These are phyloP conservation scores for Phrynosoma blainvillii DNA, from an alignment of 2,113 vertebrate genomes.

Conservation along the genomic window DNA sequence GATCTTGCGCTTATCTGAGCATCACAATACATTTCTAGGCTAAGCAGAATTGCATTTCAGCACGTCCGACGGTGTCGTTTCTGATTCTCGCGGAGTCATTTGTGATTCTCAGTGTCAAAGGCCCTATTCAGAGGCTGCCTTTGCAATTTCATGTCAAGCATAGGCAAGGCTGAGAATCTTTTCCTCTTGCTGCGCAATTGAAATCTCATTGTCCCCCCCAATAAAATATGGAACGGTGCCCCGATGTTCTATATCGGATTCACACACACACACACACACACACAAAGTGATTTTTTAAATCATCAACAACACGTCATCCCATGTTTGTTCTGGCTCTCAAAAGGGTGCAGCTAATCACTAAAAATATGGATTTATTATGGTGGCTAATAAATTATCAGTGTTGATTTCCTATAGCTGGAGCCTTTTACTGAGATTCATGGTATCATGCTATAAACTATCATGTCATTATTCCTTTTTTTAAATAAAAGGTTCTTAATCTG, in stretches of 20 bases:
- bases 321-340: not conserved
- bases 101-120: too few species aligned
- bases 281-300: not conserved
- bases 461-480: not conserved
- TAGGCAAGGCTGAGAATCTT: not conserved
- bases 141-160: too few species aligned
- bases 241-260: too few species aligned
- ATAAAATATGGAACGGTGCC: too few species aligned
- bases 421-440: not conserved
- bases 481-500: accelerated
- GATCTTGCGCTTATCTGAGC: not conserved
- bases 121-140: too few species aligned
- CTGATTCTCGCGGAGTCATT: too few species aligned
- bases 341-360: not conserved
- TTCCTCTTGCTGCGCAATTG: not conserved
- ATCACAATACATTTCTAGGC: too few species aligned
- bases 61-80: too few species aligned
- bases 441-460: not conserved
- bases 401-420: not conserved
- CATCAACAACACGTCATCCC: not conserved
- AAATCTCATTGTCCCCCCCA: not conserved
- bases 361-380: not conserved
- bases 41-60: too few species aligned
- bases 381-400: not conserved
- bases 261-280: not conserved